Evolutionary conservation across 2,113 vertebrate genomes (phyloP), one percentile per base, ranked within the genome.

Genomic region (Noturus placidus): DNA sequence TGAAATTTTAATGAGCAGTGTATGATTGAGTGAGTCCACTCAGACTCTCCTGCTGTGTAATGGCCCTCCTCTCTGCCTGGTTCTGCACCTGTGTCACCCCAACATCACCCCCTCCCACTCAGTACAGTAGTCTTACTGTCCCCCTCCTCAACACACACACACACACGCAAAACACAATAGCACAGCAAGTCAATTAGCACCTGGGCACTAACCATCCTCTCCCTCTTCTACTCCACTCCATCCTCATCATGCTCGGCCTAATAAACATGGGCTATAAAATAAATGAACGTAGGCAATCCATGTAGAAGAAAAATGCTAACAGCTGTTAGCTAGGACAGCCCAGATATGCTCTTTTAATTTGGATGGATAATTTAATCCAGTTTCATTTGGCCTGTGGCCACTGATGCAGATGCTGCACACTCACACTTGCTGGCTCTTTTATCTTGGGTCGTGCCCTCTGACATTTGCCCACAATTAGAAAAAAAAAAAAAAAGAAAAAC

Each of bases 1-100:
- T 95, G 92, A 94, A 95, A 95, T 95, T 95, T 95, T 95, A 94
- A 95, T 95, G 92, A 95, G 92, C 86, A 89, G 91, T 90, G 90
- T 92, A 89, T 93, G 93, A 93, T 94, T 92, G 93, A 93, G 91
- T 84, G 89, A 91, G 92, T 92, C 93, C 92, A 92, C 94, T 94
- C 92, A 95, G 93, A 93, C 93, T 91, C 92, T 94, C 94, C 93
- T 91, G 94, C 94, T 95, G 95, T 92, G 94, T 93, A 92, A 92
- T 92, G 91, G 91, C 93, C 85, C 82, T 91, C 86, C 86, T 89
- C 89, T 88, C 90, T 91, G 76, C 90, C 87, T 77, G 74, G 87
- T 59, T 88, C 83, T 91, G 91, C 92, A 91, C 90, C 92, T 91
- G 89, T 92, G 91, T 88, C 87, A 87, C 85, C 57, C 85, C 57